These are phyloP conservation scores for Syncerus caffer DNA, from an alignment of 2,797 vertebrate species.

Conservation along the genomic window DNA sequence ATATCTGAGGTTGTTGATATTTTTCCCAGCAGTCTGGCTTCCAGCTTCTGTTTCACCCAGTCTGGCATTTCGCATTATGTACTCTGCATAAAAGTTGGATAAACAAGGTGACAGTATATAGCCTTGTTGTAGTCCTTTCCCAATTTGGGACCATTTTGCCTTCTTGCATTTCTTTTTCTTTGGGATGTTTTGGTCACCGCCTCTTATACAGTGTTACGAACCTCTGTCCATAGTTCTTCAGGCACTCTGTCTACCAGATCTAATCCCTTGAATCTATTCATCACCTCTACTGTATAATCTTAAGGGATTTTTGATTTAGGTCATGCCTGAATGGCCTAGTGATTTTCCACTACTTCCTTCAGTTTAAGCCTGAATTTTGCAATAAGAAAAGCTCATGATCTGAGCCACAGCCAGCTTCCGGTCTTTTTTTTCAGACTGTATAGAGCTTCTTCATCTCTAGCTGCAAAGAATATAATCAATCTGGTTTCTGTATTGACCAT, in stretches of 20 bases:
- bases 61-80: background rate
- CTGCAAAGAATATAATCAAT: background rate
- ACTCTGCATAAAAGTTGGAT: background rate
- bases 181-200: background rate
- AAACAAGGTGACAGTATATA: background rate
- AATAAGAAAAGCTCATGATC: background rate
- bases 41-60: background rate
- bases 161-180: background rate
- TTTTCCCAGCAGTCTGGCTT: background rate
- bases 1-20: background rate
- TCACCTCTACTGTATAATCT: background rate
- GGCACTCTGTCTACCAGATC: background rate
- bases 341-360: background rate
- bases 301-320: background rate
- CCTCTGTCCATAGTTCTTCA: background rate
- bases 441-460: background rate
- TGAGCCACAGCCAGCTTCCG: background rate
- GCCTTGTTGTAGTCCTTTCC: background rate
- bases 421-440: background rate
- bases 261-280: background rate
- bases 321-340: background rate
- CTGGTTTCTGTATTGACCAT: background rate
- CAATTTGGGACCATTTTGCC: background rate
- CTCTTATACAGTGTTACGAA: background rate
- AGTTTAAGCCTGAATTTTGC: background rate